Evolutionary conservation across 2,113 vertebrate species (phyloP).

Genomic region (Pituophis catenifer): DNA sequence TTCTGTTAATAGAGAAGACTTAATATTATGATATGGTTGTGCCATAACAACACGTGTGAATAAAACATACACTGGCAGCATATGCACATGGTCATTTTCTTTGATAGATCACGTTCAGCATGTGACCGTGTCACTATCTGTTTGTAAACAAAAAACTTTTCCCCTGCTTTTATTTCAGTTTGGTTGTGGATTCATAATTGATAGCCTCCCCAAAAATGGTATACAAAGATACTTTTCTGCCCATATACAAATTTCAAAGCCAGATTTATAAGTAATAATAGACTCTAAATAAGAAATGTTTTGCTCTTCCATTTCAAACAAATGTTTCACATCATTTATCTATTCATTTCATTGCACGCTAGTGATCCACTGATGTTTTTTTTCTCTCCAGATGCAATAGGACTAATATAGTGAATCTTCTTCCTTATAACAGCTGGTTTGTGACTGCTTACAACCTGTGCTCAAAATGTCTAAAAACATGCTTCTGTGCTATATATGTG

Average conservation of each 20-base stretch:
- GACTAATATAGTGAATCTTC: background rate
- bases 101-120: background rate
- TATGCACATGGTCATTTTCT: conserved; percentile 35
- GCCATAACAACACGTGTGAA: conserved; percentile 17
- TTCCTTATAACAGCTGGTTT: background rate
- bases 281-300: background rate
- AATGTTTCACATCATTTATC: background rate
- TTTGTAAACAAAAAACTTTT: background rate
- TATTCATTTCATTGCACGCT: background rate
- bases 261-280: background rate
- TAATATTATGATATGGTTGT: conserved; percentile 37
- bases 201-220: background rate
- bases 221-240: background rate
- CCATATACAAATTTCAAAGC: background rate
- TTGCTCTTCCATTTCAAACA: background rate
- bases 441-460: background rate
- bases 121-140: background rate
- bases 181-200: background rate
- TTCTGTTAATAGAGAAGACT: conserved; percentile 42
- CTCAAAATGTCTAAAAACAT: background rate
- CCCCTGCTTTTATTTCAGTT: background rate
- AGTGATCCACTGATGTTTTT: background rate
- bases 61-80: background rate
- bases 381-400: background rate
- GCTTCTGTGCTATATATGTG: background rate